A percentile compares a stretch with the other conserved stretches of the same genome.
phyloP scores from a whole-genome alignment of 2,797 vertebrate genomes.

The Gila robusta region DNA sequence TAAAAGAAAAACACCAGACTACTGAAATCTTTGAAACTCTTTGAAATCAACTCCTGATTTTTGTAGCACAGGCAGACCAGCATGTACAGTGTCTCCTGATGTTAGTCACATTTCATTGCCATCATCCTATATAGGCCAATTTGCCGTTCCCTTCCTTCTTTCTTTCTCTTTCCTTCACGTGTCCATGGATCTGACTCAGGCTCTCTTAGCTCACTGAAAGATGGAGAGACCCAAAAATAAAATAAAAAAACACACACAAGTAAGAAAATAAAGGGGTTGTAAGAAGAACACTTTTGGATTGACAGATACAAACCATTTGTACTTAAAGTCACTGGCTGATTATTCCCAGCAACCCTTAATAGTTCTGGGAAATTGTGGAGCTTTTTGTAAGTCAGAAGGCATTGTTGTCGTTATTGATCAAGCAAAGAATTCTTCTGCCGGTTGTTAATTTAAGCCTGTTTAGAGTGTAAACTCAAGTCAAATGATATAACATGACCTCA shows the following conservation, averaged over 20 bases:
- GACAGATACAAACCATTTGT: not conserved
- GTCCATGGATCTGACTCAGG: constrained; percentile 27
- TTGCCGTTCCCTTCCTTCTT: not conserved
- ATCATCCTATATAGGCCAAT: not conserved
- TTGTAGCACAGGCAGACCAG: not conserved
- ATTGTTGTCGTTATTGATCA: constrained; percentile 1
- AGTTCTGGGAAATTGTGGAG: constrained; percentile 29
- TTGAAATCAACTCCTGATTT: constrained; percentile 1
- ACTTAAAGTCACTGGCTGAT: constrained; percentile 12
- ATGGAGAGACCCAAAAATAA: constrained; percentile 29
- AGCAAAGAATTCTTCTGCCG: not conserved
- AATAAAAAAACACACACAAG: not conserved
- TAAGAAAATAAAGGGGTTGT: constrained; percentile 16
- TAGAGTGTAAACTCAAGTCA: constrained; percentile 1
- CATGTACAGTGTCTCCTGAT: not conserved
- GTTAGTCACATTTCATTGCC: not conserved
- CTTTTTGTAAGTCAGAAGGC: not conserved
- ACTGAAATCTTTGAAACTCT: not conserved
- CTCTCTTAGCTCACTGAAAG: constrained; percentile 5
- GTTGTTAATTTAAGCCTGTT: not conserved
- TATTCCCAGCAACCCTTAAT: constrained; percentile 17
- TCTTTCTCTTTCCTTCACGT: not conserved
- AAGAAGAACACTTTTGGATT: constrained; percentile 9
- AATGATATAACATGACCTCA: not conserved
- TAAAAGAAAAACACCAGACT: not conserved